Percentiles rank a stretch among this genome's conserved stretches.
phyloP scores from a whole-genome alignment of 2,888 invertebrate genomes.

The Agrochola macilenta region DNA sequence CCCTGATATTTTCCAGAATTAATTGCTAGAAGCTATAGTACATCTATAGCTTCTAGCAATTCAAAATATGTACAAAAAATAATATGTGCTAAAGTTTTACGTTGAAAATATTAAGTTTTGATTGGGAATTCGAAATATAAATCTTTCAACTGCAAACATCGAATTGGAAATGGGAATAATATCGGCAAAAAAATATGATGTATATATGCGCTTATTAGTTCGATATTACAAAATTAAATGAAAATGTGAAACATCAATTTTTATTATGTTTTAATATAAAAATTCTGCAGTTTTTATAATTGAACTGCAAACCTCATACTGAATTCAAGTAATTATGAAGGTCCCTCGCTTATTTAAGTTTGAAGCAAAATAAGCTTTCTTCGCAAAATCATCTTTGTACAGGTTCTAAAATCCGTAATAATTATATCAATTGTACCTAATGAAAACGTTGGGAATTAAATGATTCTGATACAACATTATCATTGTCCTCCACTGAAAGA shows the following conservation, averaged over 20 bases:
- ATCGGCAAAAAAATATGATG: background rate
- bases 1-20: conserved; percentile 23
- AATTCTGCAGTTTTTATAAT: background rate
- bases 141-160: background rate
- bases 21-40: conserved; percentile 5
- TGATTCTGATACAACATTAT: conserved; percentile 21
- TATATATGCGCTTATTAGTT: background rate
- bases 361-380: background rate
- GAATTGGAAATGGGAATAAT: background rate
- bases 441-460: conserved; percentile 9
- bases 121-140: background rate
- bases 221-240: background rate
- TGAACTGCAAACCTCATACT: background rate
- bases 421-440: background rate
- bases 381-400: background rate
- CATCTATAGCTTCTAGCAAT: no score
- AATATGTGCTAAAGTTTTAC: background rate
- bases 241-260: background rate
- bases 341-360: no score
- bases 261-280: background rate
- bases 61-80: no score
- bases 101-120: background rate
- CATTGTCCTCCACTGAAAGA: conserved; percentile 45
- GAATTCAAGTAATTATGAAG: background rate
- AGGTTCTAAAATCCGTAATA: background rate